Base-by-base conservation (phyloP, 2,797 vertebrate genomes). In the Eospalax fontanierii region DNA sequence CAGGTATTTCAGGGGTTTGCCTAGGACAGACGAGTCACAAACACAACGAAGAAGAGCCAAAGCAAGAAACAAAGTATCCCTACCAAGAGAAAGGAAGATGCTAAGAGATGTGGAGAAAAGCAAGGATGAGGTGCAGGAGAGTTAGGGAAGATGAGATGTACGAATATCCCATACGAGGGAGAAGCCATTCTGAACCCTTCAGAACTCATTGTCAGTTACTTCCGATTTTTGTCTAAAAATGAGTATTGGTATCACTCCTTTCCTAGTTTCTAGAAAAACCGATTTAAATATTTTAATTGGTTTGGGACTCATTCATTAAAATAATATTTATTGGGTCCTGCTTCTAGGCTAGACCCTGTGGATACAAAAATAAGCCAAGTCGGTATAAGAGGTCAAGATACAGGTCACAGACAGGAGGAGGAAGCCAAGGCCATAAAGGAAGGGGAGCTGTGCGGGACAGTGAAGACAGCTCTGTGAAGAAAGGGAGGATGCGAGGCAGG, bases 291-390 rank as follows among this genome's bases (percentile, higher is more conserved):
- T 74, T 93, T 83, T 38, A 78, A 54, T 43, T 89, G 33, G 28
- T 61, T 68, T 59, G 43, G 46, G 59, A 57, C n/a, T 70, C 16
- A 46, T 74, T 90, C 8, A 84, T 84, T 84, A 59, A 86, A 43
- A 35, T 35, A 38, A 2, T 68, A 35, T 75, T 83, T 87, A 50
- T 4, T 76, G 35, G 71, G 35, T 91, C 3, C 35, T 19, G 92
- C 35, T 35, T 70, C 15, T 73, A n/a, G 38, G 26, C 28, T 71
- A 59, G 28, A 43, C 16, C 79, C 84, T 33, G 2, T 74, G 59
- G 63, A 65, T 78, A 89, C 18, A 91, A 78, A 95, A 96, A 75
- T 71, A 95, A 92, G 30, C 71, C n/a, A 35, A 92, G 46, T 35
- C 19, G 63, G 61, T 50, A 0, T 14, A 43, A 54, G n/a, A 40